phyloP scores from a whole-genome alignment of 2,113 vertebrate species.

The Ophthalmotilapia sp. region DNA sequence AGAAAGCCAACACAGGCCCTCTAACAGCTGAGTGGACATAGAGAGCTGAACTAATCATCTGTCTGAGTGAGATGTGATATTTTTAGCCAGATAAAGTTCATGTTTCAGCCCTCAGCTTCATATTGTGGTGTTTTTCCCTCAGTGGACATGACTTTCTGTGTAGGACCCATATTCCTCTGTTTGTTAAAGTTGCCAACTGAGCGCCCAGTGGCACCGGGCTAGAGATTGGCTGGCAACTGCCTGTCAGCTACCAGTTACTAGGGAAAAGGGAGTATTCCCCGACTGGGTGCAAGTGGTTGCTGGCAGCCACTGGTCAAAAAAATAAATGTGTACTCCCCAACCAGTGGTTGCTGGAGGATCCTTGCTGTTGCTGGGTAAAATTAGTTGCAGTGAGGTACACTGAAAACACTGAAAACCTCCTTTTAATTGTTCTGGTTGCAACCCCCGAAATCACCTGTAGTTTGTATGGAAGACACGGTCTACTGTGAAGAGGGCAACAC shows the following conservation, averaged over 20 bases:
- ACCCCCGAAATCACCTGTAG: fast-evolving
- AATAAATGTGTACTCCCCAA: neutral
- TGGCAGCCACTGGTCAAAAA: neutral
- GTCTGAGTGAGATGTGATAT: no score
- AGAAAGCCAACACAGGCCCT: neutral
- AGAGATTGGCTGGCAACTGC: neutral
- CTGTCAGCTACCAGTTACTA: neutral
- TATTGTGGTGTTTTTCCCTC: neutral
- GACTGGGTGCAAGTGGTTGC: neutral
- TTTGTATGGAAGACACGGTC: neutral
- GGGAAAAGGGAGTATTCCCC: neutral
- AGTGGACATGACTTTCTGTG: neutral
- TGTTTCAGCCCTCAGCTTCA: neutral
- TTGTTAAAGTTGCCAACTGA: neutral
- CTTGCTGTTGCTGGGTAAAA: neutral
- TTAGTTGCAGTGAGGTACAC: fast-evolving
- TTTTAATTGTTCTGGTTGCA: neutral
- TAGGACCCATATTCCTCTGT: neutral
- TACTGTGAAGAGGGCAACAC: neutral
- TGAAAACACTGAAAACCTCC: neutral
- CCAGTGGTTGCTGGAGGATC: neutral
- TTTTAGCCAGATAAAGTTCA: neutral
- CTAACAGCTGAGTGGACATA: neutral
- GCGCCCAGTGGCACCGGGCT: fast-evolving
- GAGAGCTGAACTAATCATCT: neutral